Conservation (phyloP, 2,888 invertebrate species). For the Micropterix aruncella region DNA sequence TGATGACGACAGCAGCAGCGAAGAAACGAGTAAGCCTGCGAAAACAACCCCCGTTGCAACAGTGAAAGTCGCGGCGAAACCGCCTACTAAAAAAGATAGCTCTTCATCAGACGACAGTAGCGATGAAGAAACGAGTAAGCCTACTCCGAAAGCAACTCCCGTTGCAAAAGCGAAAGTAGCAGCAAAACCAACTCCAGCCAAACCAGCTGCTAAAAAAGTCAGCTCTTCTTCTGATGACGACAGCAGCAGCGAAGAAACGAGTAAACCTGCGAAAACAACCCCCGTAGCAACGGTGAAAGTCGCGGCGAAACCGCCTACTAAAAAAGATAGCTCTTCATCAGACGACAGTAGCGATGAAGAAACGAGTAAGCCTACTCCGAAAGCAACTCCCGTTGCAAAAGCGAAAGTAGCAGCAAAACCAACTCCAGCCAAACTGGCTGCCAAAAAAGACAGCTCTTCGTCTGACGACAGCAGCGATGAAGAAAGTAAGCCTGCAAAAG, state of each 20-base stretch:
- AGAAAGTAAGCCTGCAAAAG: neutral
- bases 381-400: too few relatives aligned
- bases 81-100: neutral
- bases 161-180: constrained; percentile 1
- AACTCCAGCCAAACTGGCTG: neutral
- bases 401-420: too few relatives aligned
- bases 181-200: constrained; percentile 14
- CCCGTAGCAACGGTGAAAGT: too few relatives aligned
- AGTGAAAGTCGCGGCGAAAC: neutral
- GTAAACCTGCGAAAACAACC: neutral
- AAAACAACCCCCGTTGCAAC: too few relatives aligned
- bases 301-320: neutral
- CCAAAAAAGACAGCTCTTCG: neutral
- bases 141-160: neutral
- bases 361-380: neutral
- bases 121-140: neutral
- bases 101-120: neutral
- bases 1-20: neutral
- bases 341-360: neutral
- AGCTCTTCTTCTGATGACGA: constrained; percentile 23
- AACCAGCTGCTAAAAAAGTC: constrained; percentile 20
- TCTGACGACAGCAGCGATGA: neutral
- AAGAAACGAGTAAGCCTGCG: neutral
- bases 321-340: neutral
- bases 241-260: constrained; percentile 21